A percentile compares a stretch with the other conserved stretches of the same genome.
Evolutionary conservation across 2,888 invertebrate species (phyloP).

Genomic region (Nasonovia ribisnigri): DNA sequence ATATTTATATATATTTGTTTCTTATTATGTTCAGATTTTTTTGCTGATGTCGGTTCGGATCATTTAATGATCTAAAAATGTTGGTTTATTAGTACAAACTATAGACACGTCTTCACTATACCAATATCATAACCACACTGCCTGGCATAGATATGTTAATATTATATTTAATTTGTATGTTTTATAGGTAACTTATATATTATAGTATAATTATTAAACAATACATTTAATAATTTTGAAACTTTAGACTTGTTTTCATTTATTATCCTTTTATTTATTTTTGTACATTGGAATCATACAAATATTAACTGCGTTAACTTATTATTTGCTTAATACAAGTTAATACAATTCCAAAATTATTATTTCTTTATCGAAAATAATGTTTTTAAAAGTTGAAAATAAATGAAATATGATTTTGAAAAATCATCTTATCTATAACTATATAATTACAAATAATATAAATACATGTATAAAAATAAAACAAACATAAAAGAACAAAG

Average conservation of each 20-base stretch:
- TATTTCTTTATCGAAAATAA: not conserved
- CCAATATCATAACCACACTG: conserved; percentile 39
- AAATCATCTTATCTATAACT: not conserved
- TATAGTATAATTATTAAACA: conserved; percentile 1
- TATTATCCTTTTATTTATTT: not conserved
- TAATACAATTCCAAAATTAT: not conserved
- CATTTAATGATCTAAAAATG: not conserved
- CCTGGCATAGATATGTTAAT: conserved; percentile 39
- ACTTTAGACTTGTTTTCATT: not conserved
- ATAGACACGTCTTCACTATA: conserved; percentile 43
- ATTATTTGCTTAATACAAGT: not conserved
- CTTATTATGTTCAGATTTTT: not conserved
- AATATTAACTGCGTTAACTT: not conserved
- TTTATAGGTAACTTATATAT: conserved; percentile 4
- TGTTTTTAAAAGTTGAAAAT: not conserved
- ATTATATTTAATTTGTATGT: conserved; percentile 50
- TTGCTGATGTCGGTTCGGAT: not conserved
- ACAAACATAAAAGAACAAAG: not conserved
- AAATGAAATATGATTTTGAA: not conserved
- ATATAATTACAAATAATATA: conserved; percentile 11
- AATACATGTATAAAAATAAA: conserved; percentile 13
- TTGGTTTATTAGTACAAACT: conserved; percentile 42
- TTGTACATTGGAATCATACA: not conserved
- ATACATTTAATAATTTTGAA: conserved; percentile 52
- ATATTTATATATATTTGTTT: not conserved